phyloP scores from a whole-genome alignment of 2,797 vertebrate species.

The Myoxocephalus aenaeus region DNA sequence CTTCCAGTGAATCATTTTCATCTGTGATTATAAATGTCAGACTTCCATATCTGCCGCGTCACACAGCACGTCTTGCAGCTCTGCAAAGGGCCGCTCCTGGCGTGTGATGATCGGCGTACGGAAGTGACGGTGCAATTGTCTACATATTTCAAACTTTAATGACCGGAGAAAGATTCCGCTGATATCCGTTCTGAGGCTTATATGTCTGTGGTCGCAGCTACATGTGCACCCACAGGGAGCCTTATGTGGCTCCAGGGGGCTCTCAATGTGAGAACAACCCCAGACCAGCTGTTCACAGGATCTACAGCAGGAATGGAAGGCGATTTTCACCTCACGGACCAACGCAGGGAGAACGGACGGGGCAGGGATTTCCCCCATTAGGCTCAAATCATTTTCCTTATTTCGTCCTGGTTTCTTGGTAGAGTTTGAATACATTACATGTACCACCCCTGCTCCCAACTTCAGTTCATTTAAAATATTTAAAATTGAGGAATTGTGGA shows the following conservation, averaged over 20 bases:
- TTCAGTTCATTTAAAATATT: background rate
- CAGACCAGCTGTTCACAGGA: slow-evolving; percentile 80
- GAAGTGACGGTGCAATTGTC: slow-evolving; percentile 45
- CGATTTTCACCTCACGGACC: slow-evolving; percentile 69
- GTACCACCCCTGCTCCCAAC: background rate
- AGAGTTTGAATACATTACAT: slow-evolving; percentile 47
- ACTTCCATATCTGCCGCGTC: background rate
- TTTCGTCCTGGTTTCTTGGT: slow-evolving; percentile 47
- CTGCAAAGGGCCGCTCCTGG: background rate
- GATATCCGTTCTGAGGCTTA: slow-evolving; percentile 67
- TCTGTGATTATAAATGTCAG: background rate
- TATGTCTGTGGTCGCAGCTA: slow-evolving; percentile 73
- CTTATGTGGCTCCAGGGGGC: slow-evolving; percentile 68
- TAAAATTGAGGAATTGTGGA: background rate
- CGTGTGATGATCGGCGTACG: slow-evolving; percentile 14
- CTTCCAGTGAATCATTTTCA: background rate
- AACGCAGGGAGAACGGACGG: slow-evolving; percentile 45
- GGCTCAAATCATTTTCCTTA: slow-evolving; percentile 62
- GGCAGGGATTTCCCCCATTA: slow-evolving; percentile 66
- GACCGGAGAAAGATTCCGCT: slow-evolving; percentile 54
- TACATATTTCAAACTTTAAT: slow-evolving; percentile 67
- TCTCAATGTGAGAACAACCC: slow-evolving; percentile 69
- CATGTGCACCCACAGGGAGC: slow-evolving; percentile 58
- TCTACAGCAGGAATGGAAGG: slow-evolving; percentile 71
- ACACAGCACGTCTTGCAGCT: background rate